Base-by-base conservation (phyloP, 64 coral and sea anemone species). In the Dendrophyllia cribrosa region DNA sequence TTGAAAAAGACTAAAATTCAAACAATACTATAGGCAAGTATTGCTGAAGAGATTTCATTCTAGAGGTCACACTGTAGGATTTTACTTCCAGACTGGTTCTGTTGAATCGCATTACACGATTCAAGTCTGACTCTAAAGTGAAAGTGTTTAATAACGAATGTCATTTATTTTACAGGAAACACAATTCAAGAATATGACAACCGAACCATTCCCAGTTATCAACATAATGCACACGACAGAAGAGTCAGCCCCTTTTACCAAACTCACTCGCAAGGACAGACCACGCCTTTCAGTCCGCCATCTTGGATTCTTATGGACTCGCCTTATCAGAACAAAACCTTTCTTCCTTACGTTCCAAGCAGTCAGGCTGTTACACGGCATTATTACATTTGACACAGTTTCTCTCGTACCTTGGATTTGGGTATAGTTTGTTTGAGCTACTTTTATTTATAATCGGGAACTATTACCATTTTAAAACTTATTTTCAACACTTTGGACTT, bases 231-330 rank as follows among this genome's bases (percentile, higher is more conserved):
- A 13, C n/a, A 47, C 7, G 46, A 68, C 19, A 66, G 62, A 68
- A 68, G 62, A 84, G 19, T 65, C 20, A 68, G 61, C 20, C 60
- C 45, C 62, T 68, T 68, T 22, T 13, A 84, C 62, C 62, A 51
- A 44, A 17, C 43, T 12, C 21, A 59, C 19, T 6, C 7, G 23
- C 80, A 67, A 49, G 80, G 62, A 17, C 80, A 24, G 80, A 51
- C 60, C 60, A 68, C 80, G 44, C 62, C 43, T 43, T 51, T 22
- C 34, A 19, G 80, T 45, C 26, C 80, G 62, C 44, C 80, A 84
- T 23, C 80, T 67, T 84, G 80, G 80, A 84, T 67, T 68, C 80
- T 3, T 48, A 23, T 48, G 9, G 44, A 48, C 17, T 51, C 62
- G 3, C 46, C 43, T 51, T 23, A 84, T 68, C 44, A 63, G 7